These are phyloP conservation scores for Ricordea florida DNA, from an alignment of 92 coral and sea anemone species.

Conservation along the genomic window DNA sequence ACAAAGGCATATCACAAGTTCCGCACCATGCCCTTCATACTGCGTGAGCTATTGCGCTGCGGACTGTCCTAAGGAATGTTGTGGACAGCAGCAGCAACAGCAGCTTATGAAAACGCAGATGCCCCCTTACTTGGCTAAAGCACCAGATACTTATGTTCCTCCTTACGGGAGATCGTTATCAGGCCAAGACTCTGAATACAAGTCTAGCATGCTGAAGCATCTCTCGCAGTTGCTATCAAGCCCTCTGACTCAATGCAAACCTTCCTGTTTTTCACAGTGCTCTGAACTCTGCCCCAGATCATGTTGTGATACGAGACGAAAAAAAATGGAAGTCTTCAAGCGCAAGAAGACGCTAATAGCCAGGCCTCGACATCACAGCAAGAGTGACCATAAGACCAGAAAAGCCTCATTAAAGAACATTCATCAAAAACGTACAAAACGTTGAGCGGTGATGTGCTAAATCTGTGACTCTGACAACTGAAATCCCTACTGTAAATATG, in stretches of 20 bases:
- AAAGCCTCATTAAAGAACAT: not conserved
- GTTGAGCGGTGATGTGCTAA: too few relatives aligned
- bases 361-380: not conserved
- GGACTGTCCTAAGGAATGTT: constrained; percentile 13
- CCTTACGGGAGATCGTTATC: constrained; percentile 14
- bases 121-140: not conserved
- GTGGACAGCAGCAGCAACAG: not conserved
- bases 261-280: constrained; percentile 7
- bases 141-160: not conserved
- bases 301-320: constrained; percentile 12
- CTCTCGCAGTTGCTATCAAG: constrained; percentile 20
- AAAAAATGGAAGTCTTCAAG: constrained; percentile 23
- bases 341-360: constrained; percentile 19
- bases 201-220: constrained; percentile 17
- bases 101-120: too few relatives aligned
- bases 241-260: not conserved
- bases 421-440: not conserved
- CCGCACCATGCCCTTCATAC: not conserved
- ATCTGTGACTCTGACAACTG: too few relatives aligned
- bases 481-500: too few relatives aligned
- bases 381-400: not conserved
- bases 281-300: constrained; percentile 9
- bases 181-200: not conserved
- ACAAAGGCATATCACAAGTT: not conserved
- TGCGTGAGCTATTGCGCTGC: not conserved